Base-by-base conservation (phyloP, 2,888 invertebrate species). In the Orthosia gothica region DNA sequence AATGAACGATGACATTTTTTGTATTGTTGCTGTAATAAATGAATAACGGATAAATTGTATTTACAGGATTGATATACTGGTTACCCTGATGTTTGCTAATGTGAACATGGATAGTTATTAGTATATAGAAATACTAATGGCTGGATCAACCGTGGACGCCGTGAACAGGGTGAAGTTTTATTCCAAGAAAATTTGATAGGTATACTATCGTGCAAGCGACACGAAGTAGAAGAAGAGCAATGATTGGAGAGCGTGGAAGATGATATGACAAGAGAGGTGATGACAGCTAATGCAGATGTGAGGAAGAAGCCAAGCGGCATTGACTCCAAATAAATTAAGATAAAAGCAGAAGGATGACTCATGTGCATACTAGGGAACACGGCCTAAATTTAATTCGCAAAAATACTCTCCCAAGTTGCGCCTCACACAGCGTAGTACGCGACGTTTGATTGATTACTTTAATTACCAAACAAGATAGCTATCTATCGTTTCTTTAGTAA, bases 341-440 rank as follows among this genome's bases (percentile, higher is more conserved):
- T 20, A 18, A 20, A 32, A 4, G 7, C 20, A 52, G 15, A 18
- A 32, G 49, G 4, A 54, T 47, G 47, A 61, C 9, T 32, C 67
- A 52, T 54, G 47, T 50, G 15, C 5, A 23, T 40, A 32, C 16
- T 57, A 54, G 47, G 70, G 11, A 70, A 52, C 9, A 13, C 45
- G 23, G n/a, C 52, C 47, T 20, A n/a, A n/a, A 71, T 49, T 64
- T 78, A 1, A 45, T 70, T 74, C 13, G 55, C 55, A 63, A 66
- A 49, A 66, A 9, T 79, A 18, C 52, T 73, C 77, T 74, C 79
- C 66, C 79, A 79, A 62, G 73, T 62, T 65, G 55, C 12, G 52
- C 65, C 79, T 20, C 73, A 79, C 62, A 52, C 62, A 61, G 47
- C 52, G 72, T 40, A 52, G 13, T 62, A 55, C 40, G 26, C 23